Evolutionary conservation across 1,140 invertebrate species (phyloP).

Genomic region (Anastrepha ludens): DNA sequence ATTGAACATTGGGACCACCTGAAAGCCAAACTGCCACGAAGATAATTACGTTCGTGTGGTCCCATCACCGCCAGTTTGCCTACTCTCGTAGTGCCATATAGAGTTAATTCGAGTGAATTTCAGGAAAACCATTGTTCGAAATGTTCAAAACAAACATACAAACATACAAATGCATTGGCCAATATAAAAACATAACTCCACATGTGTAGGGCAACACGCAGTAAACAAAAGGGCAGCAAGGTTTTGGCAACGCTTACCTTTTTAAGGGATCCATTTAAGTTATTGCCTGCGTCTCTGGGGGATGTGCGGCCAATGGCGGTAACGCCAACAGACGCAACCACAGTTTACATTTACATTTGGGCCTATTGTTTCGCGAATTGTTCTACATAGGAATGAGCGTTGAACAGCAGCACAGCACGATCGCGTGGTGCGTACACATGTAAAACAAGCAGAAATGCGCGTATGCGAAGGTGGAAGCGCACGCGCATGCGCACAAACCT

Average conservation of each 20-base stretch:
- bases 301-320: slow-evolving; percentile 20
- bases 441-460: slow-evolving; percentile 70
- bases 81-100: not conserved
- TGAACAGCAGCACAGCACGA: slow-evolving; percentile 15
- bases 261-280: slow-evolving; percentile 69
- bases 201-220: not conserved
- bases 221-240: slow-evolving; percentile 2
- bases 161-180: not conserved
- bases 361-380: slow-evolving; percentile 23
- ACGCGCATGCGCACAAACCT: not conserved
- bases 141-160: not conserved
- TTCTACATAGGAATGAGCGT: not conserved
- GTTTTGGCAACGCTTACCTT: slow-evolving; percentile 15
- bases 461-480: slow-evolving; percentile 32
- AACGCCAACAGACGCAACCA: not conserved
- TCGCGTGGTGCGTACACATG: slow-evolving; percentile 72
- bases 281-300: slow-evolving; percentile 67
- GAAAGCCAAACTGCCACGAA: slow-evolving; percentile 54
- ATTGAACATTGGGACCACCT: slow-evolving; percentile 21
- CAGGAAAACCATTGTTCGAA: slow-evolving; percentile 50
- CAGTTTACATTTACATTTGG: not conserved
- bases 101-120: slow-evolving; percentile 70
- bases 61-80: slow-evolving; percentile 54
- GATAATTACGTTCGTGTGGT: slow-evolving; percentile 73
- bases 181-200: too few species aligned